Conservation (phyloP, 1,140 invertebrate species). For the Philaenus spumarius region DNA sequence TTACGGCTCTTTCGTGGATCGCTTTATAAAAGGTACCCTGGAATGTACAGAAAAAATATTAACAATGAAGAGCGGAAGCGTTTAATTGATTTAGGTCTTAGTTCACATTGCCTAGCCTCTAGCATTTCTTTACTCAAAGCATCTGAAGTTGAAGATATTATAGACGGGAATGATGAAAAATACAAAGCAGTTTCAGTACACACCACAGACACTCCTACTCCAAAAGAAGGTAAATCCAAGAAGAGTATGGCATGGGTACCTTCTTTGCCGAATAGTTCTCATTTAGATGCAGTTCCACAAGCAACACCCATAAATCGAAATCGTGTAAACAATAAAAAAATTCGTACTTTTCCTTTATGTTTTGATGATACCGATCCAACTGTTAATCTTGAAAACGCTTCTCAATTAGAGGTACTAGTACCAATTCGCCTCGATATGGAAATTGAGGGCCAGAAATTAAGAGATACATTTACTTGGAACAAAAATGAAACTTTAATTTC, state of each 20-base stretch:
- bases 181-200: conserved; percentile 90
- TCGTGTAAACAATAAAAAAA: conserved; percentile 86
- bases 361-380: conserved; percentile 96
- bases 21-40: conserved; percentile 97
- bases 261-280: conserved; percentile 93
- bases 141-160: conserved; percentile 95
- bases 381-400: conserved; percentile 85
- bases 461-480: conserved; percentile 99
- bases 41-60: conserved; percentile 91
- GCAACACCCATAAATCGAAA: conserved; percentile 96
- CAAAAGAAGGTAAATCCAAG: conserved; percentile 76
- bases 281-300: conserved; percentile 98
- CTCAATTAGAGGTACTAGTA: conserved; percentile 84
- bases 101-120: conserved; percentile 88
- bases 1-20: conserved; percentile 96
- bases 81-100: conserved; percentile 81
- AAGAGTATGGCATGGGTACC: conserved; percentile 86
- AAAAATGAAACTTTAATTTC: conserved; percentile 97
- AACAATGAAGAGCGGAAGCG: conserved; percentile 96
- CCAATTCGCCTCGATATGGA: conserved; percentile 99
- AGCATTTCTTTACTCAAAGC: conserved; percentile 90
- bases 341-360: conserved; percentile 90
- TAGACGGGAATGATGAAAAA: conserved; percentile 98
- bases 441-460: conserved; percentile 95
- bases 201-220: conserved; percentile 71